A percentile compares a stretch with the other conserved stretches of the same genome.
These are phyloP conservation scores for Pseudoips prasinana DNA, from an alignment of 2,888 invertebrate genomes.

Conservation along the genomic window DNA sequence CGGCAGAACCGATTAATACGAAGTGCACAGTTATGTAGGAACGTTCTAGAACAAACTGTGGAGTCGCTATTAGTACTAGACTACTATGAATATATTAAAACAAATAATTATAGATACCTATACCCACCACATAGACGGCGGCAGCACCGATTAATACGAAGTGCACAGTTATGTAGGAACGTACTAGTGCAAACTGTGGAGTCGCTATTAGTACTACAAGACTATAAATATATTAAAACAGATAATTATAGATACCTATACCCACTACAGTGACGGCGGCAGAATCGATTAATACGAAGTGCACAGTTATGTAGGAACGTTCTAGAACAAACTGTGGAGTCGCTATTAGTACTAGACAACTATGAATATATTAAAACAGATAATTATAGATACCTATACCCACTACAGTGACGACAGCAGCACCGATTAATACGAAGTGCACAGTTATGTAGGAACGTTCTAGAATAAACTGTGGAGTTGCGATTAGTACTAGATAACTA, in stretches of 20 bases:
- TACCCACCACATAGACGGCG: too few relatives aligned
- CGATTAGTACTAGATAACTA: neutral
- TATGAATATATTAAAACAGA: too few relatives aligned
- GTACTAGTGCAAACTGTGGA: conserved; percentile 4
- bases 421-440: conserved; percentile 31
- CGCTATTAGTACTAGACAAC: too few relatives aligned
- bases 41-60: neutral
- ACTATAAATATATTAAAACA: too few relatives aligned
- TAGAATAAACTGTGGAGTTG: conserved; percentile 7
- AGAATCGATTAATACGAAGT: conserved; percentile 30
- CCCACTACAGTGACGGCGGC: too few relatives aligned
- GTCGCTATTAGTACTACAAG: too few relatives aligned
- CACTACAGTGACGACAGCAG: too few relatives aligned
- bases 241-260: too few relatives aligned
- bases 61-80: conserved; percentile 8
- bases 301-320: conserved; percentile 24
- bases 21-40: conserved; percentile 29
- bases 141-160: conserved; percentile 28
- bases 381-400: too few relatives aligned
- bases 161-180: conserved; percentile 28
- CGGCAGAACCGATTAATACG: conserved; percentile 28
- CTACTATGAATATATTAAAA: too few relatives aligned
- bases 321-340: conserved; percentile 6
- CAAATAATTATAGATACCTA: too few relatives aligned
- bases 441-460: conserved; percentile 19